Base-by-base conservation (phyloP, 2,888 invertebrate species). In the Antheraea yamamai region DNA sequence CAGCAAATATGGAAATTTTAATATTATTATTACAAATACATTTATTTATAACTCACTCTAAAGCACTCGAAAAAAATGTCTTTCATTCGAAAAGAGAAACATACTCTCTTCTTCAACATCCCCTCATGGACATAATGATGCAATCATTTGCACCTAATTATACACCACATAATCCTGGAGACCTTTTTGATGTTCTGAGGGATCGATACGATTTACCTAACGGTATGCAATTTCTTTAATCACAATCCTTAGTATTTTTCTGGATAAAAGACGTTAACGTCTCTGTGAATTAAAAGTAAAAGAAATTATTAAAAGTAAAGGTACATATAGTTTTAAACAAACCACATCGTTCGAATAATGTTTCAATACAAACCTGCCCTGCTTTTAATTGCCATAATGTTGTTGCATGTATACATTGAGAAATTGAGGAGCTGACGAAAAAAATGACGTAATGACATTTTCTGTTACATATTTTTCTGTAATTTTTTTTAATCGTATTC, bases 191-290 rank as follows among this genome's bases (percentile, higher is more conserved):
- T 74, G 81, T 85, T 30, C 76, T 90, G 51, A 80, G 90, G 35
- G 90, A 90, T 52, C 80, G 79, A 71, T 89, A 88, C 73, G 82
- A 86, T 52, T 81, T 89, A 73, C 89, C 90, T 4, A 79, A 83
- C 64, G 88, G 89, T 88, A 80, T 82, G 86, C 75, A 70, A 10
- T 23, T 30, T 30, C 23, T 55, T 26, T 74, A 47, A 12, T 30
- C 18, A 58, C 23, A 35, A 73, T 18, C 1, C 12, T 74, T 66
- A 64, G 51, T 51, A 26, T 39, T 51, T 1, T 23, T 26, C 3
- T 66, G 6, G 64, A 51, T 47, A 39, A 70, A 23, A 74, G 4
- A 73, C 20, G 20, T 55, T 16, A 55, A 20, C 7, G 55, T 55
- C 18, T 18, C 18, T 20, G 7, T 55, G 4, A 20, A 20, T 55